Evolutionary conservation across 2,113 vertebrate species (phyloP).

Genomic region (Pedionomus torquatus): DNA sequence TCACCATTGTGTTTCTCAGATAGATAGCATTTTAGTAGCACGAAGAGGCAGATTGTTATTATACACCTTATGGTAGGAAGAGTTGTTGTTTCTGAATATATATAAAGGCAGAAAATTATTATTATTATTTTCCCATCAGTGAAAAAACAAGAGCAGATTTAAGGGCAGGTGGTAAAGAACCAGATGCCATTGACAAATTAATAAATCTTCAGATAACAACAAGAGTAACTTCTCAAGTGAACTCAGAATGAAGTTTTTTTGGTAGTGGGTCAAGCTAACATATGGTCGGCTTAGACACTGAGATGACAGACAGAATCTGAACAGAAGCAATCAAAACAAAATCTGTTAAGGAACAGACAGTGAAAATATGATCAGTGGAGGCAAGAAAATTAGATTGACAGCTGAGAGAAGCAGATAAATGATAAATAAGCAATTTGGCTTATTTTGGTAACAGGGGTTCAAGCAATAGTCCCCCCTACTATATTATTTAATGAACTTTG

Average conservation of each 20-base stretch:
- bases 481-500: neutral
- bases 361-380: conserved; percentile 55
- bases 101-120: neutral
- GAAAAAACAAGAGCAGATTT: conserved; percentile 7
- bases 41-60: neutral
- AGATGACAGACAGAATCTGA: conserved; percentile 59
- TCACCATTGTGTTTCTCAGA: neutral
- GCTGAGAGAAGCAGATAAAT: conserved; percentile 20
- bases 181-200: conserved; percentile 55
- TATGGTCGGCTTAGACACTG: conserved; percentile 54
- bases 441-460: neutral
- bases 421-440: neutral
- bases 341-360: conserved; percentile 66
- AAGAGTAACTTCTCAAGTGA: conserved; percentile 41
- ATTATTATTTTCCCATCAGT: neutral
- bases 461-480: neutral
- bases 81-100: neutral
- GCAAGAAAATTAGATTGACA: conserved; percentile 48
- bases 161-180: conserved; percentile 4
- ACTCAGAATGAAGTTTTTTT: conserved; percentile 41
- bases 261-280: conserved; percentile 55
- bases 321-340: conserved; percentile 67
- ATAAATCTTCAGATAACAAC: conserved; percentile 56
- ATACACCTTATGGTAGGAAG: neutral
- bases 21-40: neutral